phyloP scores from a whole-genome alignment of 1,140 invertebrate species.

The Monomorium pharaonis region DNA sequence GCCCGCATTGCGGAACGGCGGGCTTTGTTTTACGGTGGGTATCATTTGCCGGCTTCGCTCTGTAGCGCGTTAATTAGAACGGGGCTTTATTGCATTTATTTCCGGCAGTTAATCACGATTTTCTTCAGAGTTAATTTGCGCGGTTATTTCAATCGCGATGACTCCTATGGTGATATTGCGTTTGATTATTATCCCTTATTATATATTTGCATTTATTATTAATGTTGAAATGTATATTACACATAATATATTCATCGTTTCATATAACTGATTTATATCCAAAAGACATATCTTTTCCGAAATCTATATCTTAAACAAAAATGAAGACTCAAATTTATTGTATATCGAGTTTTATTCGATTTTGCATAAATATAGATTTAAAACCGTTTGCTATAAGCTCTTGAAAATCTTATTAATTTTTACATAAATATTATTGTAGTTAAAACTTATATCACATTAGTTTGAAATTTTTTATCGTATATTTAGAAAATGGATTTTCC shows the following conservation, averaged over 20 bases:
- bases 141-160: neutral
- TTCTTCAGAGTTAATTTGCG: neutral
- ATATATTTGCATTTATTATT: neutral
- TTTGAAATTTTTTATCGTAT: neutral
- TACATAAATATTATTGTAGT: neutral
- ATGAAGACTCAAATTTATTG: neutral
- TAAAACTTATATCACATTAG: neutral
- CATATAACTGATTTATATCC: neutral
- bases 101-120: neutral
- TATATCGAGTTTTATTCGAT: neutral
- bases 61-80: slow-evolving; percentile 31
- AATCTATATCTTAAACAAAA: neutral
- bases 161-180: neutral
- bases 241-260: neutral
- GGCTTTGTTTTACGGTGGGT: neutral
- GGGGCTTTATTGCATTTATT: slow-evolving; percentile 6
- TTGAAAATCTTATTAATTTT: neutral
- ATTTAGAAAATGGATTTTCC: neutral
- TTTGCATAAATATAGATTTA: neutral
- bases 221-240: neutral
- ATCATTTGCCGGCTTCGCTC: slow-evolving; percentile 8
- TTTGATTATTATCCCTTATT: neutral
- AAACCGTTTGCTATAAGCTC: neutral
- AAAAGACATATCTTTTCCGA: neutral
- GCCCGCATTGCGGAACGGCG: slow-evolving; percentile 35